phyloP scores from a whole-genome alignment of 2,888 invertebrate genomes.

The Drosophila antonietae region DNA sequence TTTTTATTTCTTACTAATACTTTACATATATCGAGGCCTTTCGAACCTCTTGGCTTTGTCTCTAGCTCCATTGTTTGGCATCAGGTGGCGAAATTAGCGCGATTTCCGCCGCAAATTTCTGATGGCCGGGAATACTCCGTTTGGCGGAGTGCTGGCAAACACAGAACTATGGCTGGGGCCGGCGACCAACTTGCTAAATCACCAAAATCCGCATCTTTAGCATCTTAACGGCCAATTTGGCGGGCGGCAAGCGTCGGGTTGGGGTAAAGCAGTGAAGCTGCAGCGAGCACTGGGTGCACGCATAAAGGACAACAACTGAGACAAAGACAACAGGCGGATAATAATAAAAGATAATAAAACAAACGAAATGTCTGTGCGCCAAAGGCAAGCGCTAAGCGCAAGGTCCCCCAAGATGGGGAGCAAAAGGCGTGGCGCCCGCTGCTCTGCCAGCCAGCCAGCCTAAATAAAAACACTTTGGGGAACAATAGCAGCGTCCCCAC shows the following conservation, averaged over 20 bases:
- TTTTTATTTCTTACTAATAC: background rate
- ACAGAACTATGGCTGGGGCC: constrained; percentile 19
- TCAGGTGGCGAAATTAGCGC: constrained; percentile 75
- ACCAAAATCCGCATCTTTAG: constrained; percentile 72
- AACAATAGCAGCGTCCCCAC: constrained; percentile 64
- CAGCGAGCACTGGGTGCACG: constrained; percentile 8
- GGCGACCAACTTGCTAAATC: constrained; percentile 69
- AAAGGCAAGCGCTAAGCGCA: constrained; percentile 28
- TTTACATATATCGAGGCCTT: background rate
- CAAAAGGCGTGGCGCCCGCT: background rate
- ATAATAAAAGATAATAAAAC: constrained; percentile 78
- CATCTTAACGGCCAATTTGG: constrained; percentile 81
- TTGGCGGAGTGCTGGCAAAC: constrained; percentile 12
- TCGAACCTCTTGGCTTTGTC: background rate
- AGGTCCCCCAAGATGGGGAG: constrained; percentile 1
- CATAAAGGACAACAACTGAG: constrained; percentile 41
- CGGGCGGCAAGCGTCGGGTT: constrained; percentile 25
- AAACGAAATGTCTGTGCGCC: constrained; percentile 68
- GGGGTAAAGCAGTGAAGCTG: background rate
- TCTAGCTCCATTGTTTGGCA: background rate
- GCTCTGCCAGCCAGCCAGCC: background rate
- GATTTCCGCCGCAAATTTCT: constrained; percentile 65
- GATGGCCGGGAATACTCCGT: constrained; percentile 11
- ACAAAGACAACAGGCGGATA: constrained; percentile 52
- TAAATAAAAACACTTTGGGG: constrained; percentile 72